These are phyloP conservation scores for Xestia ashworthii DNA, from an alignment of 2,888 invertebrate genomes.

Conservation along the genomic window DNA sequence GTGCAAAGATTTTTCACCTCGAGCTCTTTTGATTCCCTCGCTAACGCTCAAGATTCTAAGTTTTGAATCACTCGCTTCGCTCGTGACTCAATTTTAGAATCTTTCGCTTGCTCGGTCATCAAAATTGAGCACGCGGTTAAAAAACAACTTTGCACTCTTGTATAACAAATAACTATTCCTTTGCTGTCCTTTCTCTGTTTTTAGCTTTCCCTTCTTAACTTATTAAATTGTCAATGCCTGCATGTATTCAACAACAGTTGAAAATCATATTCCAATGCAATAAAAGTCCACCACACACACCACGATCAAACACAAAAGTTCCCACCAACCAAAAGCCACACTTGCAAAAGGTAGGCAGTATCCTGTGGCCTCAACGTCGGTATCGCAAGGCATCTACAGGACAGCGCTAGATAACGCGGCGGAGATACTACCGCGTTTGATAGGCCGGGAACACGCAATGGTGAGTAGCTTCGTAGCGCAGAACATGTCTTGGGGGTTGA, in stretches of 20 bases:
- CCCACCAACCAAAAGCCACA: constrained; percentile 44
- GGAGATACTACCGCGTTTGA: constrained; percentile 64
- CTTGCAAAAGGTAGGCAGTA: constrained; percentile 46
- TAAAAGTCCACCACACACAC: neutral
- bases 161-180: no score
- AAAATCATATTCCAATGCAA: neutral
- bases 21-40: no score
- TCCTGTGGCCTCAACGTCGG: constrained; percentile 38
- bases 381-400: constrained; percentile 64
- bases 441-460: constrained; percentile 64
- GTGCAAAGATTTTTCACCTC: no score
- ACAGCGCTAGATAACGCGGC: constrained; percentile 61
- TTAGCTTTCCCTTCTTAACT: no score
- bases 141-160: no score
- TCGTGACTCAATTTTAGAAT: no score
- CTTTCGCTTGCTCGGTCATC: no score
- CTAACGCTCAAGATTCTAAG: no score
- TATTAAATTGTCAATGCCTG: no score
- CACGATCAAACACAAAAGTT: constrained; percentile 23
- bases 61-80: no score
- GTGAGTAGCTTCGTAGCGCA: constrained; percentile 22
- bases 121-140: no score
- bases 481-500: constrained; percentile 21
- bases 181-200: no score
- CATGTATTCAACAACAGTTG: neutral